Evolutionary conservation across 2,797 vertebrate species (phyloP).

Genomic region (Anguilla obscura): DNA sequence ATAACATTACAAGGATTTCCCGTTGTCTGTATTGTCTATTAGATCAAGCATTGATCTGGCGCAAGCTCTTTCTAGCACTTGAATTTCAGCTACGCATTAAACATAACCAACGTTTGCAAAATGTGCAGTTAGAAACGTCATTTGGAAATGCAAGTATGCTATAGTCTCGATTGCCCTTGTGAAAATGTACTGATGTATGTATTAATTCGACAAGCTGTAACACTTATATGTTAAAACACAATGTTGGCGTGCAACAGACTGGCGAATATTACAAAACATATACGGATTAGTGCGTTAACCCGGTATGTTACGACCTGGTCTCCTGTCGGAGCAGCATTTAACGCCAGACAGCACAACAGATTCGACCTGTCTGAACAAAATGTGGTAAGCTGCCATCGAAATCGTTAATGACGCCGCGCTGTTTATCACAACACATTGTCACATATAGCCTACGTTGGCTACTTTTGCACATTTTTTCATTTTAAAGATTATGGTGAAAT

Average conservation of each 20-base stretch:
- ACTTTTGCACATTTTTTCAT: constrained; percentile 31
- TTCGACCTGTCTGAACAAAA: constrained; percentile 68
- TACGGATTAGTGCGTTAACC: constrained; percentile 46
- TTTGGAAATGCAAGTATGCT: not conserved
- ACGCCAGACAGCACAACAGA: constrained; percentile 69
- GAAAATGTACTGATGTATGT: not conserved
- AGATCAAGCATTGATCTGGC: not conserved
- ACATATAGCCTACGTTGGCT: not conserved
- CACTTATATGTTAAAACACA: not conserved
- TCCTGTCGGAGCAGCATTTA: constrained; percentile 90
- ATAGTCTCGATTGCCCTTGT: not conserved
- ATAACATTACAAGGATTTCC: not conserved
- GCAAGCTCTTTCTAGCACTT: not conserved
- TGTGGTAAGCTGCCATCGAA: constrained; percentile 69
- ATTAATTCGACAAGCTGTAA: too few species aligned
- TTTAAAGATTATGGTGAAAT: not conserved
- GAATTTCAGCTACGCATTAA: not conserved
- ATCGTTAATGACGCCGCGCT: not conserved
- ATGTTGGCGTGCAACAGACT: constrained; percentile 67
- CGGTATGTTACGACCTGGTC: constrained; percentile 84
- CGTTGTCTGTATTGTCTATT: not conserved
- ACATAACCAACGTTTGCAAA: not conserved
- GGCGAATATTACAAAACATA: constrained; percentile 53
- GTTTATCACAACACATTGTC: not conserved
- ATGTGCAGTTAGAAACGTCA: not conserved